Evolutionary conservation across 2,113 vertebrate species (phyloP).

Genomic region (Ondatra zibethicus): DNA sequence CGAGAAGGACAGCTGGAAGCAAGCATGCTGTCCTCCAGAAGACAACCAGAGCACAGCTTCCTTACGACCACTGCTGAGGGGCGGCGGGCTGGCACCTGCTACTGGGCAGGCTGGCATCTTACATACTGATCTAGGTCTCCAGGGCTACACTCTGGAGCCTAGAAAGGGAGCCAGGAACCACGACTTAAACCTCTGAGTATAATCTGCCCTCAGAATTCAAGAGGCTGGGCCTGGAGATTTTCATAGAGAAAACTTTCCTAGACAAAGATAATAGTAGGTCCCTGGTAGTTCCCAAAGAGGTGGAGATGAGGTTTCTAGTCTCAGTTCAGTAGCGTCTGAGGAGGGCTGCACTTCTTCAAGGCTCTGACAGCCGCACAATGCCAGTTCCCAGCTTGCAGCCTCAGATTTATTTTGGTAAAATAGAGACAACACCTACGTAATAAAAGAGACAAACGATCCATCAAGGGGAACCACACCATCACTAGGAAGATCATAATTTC

Average conservation of each 20-base stretch:
- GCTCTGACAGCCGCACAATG: neutral
- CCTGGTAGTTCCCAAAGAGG: neutral
- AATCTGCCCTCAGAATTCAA: neutral
- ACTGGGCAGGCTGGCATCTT: neutral
- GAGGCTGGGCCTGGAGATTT: neutral
- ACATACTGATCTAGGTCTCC: neutral
- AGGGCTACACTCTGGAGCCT: no score
- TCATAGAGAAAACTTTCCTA: neutral
- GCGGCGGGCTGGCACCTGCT: neutral
- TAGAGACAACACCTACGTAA: neutral
- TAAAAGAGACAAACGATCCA: neutral
- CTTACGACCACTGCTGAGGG: neutral
- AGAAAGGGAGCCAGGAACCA: neutral
- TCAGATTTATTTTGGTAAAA: slow-evolving; percentile 5
- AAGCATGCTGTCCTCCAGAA: neutral
- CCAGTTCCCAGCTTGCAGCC: neutral
- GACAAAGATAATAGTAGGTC: neutral
- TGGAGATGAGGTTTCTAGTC: neutral
- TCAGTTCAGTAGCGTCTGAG: neutral
- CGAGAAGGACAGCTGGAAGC: fast-evolving
- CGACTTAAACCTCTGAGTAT: neutral
- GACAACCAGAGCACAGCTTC: neutral
- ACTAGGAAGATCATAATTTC: neutral
- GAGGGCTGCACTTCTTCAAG: fast-evolving
- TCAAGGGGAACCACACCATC: neutral